Evolutionary conservation across 2,113 vertebrate species (phyloP).

Genomic region (Tragelaphus imberbis): DNA sequence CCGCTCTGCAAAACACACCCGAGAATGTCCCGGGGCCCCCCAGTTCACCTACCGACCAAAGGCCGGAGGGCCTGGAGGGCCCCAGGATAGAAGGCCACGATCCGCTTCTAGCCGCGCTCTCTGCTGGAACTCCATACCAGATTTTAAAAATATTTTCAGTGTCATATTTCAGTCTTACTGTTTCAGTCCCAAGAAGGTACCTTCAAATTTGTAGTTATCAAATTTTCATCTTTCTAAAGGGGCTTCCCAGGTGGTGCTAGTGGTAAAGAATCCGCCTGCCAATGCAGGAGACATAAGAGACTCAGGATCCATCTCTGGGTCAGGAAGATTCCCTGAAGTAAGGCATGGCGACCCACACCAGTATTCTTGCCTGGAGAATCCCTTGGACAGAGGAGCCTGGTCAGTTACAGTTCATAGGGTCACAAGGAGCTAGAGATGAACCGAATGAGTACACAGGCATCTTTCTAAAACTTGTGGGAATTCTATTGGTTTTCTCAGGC

Average conservation of each 20-base stretch:
- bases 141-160: background rate
- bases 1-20: too few species aligned
- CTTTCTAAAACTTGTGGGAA: background rate
- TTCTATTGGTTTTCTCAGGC: background rate
- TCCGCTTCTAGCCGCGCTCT: background rate
- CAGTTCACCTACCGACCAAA: too few species aligned
- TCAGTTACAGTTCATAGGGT: background rate
- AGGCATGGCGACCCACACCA: background rate
- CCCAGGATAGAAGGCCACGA: background rate
- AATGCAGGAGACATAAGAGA: background rate
- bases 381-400: background rate
- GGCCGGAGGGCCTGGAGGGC: background rate
- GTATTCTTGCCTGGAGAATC: background rate
- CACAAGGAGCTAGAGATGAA: background rate
- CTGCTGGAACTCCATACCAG: conserved; percentile 70
- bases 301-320: background rate
- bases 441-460: background rate
- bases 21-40: too few species aligned
- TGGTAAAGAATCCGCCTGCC: background rate
- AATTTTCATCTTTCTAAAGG: conserved; percentile 18
- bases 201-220: background rate
- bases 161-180: background rate
- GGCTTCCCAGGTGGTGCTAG: background rate
- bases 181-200: background rate
- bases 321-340: background rate